Conservation (phyloP, 2,888 invertebrate genomes). For the Eristalinus aeneus region DNA sequence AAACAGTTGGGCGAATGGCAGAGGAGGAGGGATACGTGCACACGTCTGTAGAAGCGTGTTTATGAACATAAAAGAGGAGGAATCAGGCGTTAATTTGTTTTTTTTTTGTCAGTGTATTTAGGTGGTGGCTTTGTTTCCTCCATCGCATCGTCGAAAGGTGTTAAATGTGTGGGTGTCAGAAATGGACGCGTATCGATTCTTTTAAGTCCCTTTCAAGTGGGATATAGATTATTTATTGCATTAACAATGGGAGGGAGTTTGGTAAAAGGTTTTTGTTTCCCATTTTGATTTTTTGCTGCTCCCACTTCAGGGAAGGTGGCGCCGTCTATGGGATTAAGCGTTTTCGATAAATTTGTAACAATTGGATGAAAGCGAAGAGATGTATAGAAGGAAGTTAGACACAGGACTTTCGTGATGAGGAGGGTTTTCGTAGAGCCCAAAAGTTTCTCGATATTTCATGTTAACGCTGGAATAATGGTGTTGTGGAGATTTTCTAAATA, state of each 20-base stretch:
- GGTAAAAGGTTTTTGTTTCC: background rate
- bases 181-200: conserved; percentile 53
- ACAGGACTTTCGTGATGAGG: conserved; percentile 22
- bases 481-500: background rate
- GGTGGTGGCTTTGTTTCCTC: conserved; percentile 32
- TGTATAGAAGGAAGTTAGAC: background rate
- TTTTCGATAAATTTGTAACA: conserved; percentile 56
- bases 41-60: background rate
- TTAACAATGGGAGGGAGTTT: conserved; percentile 24
- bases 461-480: conserved; percentile 23
- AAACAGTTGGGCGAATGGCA: background rate
- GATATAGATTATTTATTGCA: conserved; percentile 63
- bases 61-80: conserved; percentile 24
- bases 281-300: background rate
- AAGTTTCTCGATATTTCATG: conserved; percentile 54
- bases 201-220: conserved; percentile 58
- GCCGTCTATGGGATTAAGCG: conserved; percentile 39
- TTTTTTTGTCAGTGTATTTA: background rate
- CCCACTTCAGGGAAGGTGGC: background rate
- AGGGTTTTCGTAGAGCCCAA: conserved; percentile 22
- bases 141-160: conserved; percentile 23
- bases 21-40: background rate
- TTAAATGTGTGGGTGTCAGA: conserved; percentile 38
- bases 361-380: conserved; percentile 12
- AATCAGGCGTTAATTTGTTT: conserved; percentile 51